Conservation (phyloP, 2,113 vertebrate genomes). For the Micronycteris hirsuta region DNA sequence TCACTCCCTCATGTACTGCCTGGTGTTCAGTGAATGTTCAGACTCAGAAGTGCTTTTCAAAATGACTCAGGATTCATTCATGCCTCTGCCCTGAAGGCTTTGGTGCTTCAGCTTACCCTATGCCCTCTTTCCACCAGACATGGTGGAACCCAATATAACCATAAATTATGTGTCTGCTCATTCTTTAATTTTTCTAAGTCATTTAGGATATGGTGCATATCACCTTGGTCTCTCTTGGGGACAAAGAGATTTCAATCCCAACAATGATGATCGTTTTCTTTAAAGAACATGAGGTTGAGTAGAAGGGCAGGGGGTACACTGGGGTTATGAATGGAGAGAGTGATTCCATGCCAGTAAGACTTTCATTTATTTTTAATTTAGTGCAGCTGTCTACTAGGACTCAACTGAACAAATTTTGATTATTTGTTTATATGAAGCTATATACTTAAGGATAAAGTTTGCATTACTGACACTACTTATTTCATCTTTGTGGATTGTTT, state of each 20-base stretch:
- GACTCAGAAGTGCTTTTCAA: background rate
- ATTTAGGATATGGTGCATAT: background rate
- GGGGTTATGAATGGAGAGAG: background rate
- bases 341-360: background rate
- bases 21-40: background rate
- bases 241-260: background rate
- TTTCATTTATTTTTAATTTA: background rate
- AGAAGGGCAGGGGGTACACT: background rate
- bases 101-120: accelerated
- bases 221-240: background rate
- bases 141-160: background rate
- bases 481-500: background rate
- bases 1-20: background rate
- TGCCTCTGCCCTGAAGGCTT: background rate
- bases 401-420: background rate
- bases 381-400: background rate
- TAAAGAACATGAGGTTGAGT: background rate
- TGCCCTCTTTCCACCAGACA: too few relatives aligned
- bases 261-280: background rate
- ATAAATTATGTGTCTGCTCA: background rate
- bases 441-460: background rate
- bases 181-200: background rate
- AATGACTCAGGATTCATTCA: background rate
- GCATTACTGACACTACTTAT: background rate
- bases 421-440: background rate